phyloP scores from a whole-genome alignment of 2,113 vertebrate species.

The Neofelis nebulosa region DNA sequence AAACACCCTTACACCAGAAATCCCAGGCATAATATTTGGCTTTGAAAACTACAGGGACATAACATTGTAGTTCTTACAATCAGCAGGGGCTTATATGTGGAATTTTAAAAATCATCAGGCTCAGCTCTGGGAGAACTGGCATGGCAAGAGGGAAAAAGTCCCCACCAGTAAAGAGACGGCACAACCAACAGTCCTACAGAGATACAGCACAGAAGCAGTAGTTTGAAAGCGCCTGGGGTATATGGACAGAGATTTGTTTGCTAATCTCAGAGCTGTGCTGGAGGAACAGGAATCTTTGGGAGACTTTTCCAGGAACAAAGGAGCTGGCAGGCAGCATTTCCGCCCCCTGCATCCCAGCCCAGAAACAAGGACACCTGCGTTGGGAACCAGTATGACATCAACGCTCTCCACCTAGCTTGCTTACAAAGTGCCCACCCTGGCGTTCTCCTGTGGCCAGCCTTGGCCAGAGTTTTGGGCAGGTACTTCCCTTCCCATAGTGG shows the following conservation, averaged over 20 bases:
- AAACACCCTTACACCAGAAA: neutral
- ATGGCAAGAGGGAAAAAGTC: neutral
- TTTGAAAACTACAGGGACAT: neutral
- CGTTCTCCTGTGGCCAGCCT: neutral
- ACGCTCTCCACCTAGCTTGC: neutral
- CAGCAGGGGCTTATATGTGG: neutral
- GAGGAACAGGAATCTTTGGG: neutral
- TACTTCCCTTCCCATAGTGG: neutral
- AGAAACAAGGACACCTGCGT: neutral
- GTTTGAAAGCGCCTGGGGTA: neutral
- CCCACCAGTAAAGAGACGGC: neutral
- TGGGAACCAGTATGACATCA: neutral
- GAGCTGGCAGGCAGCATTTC: neutral
- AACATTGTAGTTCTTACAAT: neutral
- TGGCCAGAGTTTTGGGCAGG: neutral
- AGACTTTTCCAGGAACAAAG: neutral
- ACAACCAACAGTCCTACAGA: neutral
- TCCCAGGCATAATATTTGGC: neutral
- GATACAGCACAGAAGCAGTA: neutral
- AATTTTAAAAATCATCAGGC: neutral
- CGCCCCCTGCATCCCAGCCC: neutral
- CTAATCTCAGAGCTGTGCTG: neutral
- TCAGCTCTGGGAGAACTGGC: neutral
- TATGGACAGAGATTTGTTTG: neutral
- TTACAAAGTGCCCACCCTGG: neutral